Evolutionary conservation across 2,888 invertebrate species (phyloP).

Genomic region (Phytoseiulus persimilis): DNA sequence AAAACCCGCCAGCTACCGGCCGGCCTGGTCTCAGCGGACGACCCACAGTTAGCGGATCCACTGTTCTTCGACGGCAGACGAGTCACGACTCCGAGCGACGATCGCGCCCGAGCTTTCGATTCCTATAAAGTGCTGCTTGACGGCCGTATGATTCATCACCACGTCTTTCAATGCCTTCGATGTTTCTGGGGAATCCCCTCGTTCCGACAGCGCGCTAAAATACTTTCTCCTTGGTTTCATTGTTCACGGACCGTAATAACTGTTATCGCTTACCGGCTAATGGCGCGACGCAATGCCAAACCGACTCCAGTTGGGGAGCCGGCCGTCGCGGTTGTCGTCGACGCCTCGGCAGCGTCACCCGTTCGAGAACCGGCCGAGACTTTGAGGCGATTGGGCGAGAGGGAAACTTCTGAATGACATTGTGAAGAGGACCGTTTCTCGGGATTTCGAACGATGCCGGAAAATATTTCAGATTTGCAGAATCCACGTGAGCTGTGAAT

Average conservation of each 20-base stretch:
- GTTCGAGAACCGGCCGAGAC: no score
- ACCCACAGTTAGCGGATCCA: neutral
- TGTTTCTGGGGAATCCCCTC: neutral
- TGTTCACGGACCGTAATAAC: neutral
- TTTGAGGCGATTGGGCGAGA: no score
- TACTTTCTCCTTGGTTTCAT: neutral
- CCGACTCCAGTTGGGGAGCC: neutral
- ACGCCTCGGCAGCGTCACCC: no score
- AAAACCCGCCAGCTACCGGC: neutral
- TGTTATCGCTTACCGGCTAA: neutral
- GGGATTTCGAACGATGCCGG: neutral
- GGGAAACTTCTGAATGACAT: no score
- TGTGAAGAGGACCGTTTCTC: neutral
- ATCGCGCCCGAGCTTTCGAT: neutral
- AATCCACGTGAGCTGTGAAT: neutral
- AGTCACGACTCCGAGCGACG: neutral
- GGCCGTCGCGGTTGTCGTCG: neutral
- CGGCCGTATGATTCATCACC: neutral
- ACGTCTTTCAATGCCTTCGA: neutral
- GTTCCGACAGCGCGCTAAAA: neutral
- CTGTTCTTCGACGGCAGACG: neutral
- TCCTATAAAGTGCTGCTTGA: neutral
- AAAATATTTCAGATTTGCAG: neutral
- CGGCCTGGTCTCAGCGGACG: neutral
- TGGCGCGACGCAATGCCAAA: neutral